Conservation (phyloP, 2,113 vertebrate genomes). For the Mugil cephalus region DNA sequence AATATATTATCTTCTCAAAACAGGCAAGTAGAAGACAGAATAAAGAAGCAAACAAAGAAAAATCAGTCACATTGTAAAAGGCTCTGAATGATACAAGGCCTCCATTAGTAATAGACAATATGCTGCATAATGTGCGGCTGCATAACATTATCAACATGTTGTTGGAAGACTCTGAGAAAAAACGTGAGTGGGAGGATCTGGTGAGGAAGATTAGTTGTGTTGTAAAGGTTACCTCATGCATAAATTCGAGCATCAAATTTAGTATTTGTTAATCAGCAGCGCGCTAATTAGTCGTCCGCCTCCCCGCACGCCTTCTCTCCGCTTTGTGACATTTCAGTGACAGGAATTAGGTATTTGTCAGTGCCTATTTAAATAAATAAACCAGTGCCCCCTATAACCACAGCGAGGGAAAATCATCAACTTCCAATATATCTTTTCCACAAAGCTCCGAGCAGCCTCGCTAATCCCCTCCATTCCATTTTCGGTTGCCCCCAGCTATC, state of each 20-base stretch:
- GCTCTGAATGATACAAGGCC: constrained; percentile 67
- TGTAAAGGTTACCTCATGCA: constrained; percentile 73
- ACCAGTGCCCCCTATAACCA: constrained; percentile 20
- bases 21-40: constrained; percentile 58
- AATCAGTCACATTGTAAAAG: constrained; percentile 71
- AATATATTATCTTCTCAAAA: constrained; percentile 76
- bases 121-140: constrained; percentile 52
- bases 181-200: constrained; percentile 63
- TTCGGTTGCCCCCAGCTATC: constrained; percentile 2
- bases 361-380: constrained; percentile 53
- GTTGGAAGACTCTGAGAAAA: constrained; percentile 47
- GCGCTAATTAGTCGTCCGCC: constrained; percentile 54
- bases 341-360: constrained; percentile 44
- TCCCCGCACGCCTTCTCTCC: constrained; percentile 1
- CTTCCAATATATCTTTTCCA: constrained; percentile 52
- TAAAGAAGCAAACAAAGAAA: constrained; percentile 63
- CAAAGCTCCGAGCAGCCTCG: constrained; percentile 36
- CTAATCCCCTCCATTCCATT: constrained; percentile 66
- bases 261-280: constrained; percentile 64
- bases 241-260: constrained; percentile 63
- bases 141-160: constrained; percentile 75
- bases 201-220: constrained; percentile 63
- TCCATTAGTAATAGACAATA: constrained; percentile 63
- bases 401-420: constrained; percentile 51
- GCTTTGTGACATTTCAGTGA: constrained; percentile 45